Evolutionary conservation across 2,113 vertebrate species (phyloP).

Genomic region (Tonatia bakeri): DNA sequence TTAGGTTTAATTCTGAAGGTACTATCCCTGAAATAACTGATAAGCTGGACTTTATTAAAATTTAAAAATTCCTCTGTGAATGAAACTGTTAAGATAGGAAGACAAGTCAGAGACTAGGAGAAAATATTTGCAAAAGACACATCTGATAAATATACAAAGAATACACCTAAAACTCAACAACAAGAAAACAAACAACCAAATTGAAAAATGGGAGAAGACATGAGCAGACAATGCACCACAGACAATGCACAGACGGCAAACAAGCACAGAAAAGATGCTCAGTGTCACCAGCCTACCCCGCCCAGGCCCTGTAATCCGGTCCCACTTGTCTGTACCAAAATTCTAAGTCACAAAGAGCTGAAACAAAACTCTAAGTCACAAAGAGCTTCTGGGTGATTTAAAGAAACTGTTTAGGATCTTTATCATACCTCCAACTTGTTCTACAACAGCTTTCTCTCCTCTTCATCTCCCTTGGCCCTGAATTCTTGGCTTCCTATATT

Average conservation of each 20-base stretch:
- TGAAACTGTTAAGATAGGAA: background rate
- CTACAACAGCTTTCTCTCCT: background rate
- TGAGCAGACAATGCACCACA: background rate
- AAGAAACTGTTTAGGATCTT: background rate
- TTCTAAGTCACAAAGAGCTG: no score
- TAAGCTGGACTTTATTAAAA: background rate
- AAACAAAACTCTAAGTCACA: conserved; percentile 18
- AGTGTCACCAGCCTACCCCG: background rate
- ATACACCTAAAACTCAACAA: background rate
- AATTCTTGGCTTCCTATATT: conserved; percentile 2
- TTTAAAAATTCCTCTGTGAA: background rate
- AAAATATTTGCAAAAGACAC: background rate
- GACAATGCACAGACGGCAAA: background rate
- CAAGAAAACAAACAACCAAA: background rate
- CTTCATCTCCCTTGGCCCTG: background rate
- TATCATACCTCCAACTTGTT: background rate
- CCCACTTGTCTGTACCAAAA: background rate
- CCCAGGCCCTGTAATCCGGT: background rate
- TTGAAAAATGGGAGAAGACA: background rate
- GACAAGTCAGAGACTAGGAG: background rate
- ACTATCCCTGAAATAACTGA: background rate
- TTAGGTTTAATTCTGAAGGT: background rate
- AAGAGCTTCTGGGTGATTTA: background rate
- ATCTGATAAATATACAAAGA: background rate
- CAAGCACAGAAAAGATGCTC: background rate